Evolutionary conservation across 1,140 invertebrate genomes (phyloP).

Genomic region (Nasonia giraulti): DNA sequence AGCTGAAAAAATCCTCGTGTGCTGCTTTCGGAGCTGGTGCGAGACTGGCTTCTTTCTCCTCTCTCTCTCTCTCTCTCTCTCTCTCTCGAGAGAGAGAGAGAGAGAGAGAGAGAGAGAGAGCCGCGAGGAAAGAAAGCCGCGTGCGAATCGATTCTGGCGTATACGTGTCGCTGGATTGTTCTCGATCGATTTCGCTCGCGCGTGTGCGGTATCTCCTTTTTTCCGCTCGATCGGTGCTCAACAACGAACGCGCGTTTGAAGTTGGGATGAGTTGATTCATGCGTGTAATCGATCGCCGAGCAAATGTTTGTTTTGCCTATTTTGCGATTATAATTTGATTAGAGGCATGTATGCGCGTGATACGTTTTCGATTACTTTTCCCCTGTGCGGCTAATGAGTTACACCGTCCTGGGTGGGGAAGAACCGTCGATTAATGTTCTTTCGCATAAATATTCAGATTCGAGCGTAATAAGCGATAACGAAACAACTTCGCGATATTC

Average conservation of each 20-base stretch:
- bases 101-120: too few species aligned
- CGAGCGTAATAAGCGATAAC: too few species aligned
- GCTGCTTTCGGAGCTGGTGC: background rate
- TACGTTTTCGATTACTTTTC: background rate
- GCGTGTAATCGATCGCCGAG: background rate
- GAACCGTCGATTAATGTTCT: too few species aligned
- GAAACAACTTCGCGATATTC: too few species aligned
- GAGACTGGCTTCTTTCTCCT: background rate
- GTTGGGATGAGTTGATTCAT: background rate
- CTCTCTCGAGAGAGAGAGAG: too few species aligned
- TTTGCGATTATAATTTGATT: background rate
- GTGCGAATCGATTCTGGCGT: background rate
- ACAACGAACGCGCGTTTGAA: background rate
- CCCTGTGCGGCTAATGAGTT: background rate
- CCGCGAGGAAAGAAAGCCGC: background rate
- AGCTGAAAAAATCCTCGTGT: slow-evolving; percentile 59
- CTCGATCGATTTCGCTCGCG: slow-evolving; percentile 25
- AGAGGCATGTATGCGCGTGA: background rate
- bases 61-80: background rate
- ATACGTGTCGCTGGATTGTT: background rate
- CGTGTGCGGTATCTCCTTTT: background rate
- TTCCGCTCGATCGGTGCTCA: too few species aligned
- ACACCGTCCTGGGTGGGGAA: too few species aligned
- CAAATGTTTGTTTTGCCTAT: background rate
- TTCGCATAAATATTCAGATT: too few species aligned